These are phyloP conservation scores for Drosophila basisetae DNA, from an alignment of 2,888 invertebrate species.

Conservation along the genomic window DNA sequence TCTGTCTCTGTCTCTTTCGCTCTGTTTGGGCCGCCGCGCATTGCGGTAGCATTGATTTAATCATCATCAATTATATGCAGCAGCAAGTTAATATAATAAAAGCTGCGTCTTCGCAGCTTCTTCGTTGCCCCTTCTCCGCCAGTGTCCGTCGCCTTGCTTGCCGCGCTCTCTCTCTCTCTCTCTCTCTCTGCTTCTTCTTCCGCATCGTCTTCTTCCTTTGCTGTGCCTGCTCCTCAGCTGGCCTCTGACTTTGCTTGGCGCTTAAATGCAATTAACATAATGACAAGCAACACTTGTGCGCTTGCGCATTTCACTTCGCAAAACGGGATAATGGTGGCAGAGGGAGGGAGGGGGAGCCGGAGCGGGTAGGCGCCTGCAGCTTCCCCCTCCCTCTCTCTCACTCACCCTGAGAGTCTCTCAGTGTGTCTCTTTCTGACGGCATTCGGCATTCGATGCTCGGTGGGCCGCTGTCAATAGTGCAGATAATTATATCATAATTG, in stretches of 20 bases:
- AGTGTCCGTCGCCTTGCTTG: conserved; percentile 22
- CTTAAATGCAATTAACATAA: conserved; percentile 82
- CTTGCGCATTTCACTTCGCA: conserved; percentile 77
- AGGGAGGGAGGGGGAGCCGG: neutral
- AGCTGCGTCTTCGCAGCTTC: conserved; percentile 52
- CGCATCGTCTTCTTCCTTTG: neutral
- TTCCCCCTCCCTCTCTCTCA: too few species aligned
- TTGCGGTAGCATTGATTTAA: conserved; percentile 85
- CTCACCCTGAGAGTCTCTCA: neutral
- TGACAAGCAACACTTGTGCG: conserved; percentile 81
- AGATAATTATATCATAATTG: conserved; percentile 80
- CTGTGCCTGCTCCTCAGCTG: conserved; percentile 5
- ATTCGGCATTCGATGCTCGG: conserved; percentile 35
- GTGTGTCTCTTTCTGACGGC: neutral
- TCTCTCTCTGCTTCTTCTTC: neutral
- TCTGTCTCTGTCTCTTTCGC: neutral
- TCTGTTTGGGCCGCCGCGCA: conserved; percentile 57
- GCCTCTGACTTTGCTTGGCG: conserved; percentile 61
- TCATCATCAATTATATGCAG: conserved; percentile 84
- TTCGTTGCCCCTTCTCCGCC: conserved; percentile 20
- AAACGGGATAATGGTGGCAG: neutral
- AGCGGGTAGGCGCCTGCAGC: neutral
- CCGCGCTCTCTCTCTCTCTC: neutral
- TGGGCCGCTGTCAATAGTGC: conserved; percentile 74
- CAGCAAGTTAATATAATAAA: conserved; percentile 83